Conservation (phyloP, 2,888 invertebrate species). For the Peribatodes rhomboidaria region DNA sequence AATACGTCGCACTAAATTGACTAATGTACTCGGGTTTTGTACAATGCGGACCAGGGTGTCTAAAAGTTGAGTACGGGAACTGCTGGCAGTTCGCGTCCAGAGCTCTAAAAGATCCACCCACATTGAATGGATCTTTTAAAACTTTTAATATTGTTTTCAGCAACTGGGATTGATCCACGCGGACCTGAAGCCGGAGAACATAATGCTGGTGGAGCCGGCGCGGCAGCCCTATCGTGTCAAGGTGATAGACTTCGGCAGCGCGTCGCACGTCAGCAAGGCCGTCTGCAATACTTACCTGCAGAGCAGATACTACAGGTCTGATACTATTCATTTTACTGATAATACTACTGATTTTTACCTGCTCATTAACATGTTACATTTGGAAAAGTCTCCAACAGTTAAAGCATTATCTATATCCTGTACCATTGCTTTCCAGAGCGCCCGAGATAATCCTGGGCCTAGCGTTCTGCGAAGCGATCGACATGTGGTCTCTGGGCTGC, state of each 20-base stretch:
- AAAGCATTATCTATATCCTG: too few species aligned
- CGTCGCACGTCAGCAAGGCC: constrained; percentile 99
- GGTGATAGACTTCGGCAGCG: constrained; percentile 99
- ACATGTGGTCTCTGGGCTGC: constrained; percentile 99
- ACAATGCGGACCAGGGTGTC: too few species aligned
- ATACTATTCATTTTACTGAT: too few species aligned
- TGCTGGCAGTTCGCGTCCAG: too few species aligned
- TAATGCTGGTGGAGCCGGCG: constrained; percentile 99
- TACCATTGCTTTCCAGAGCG: constrained; percentile 87
- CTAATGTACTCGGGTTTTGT: too few species aligned
- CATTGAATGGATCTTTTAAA: too few species aligned
- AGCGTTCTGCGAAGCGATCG: constrained; percentile 99
- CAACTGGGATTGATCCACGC: constrained; percentile 99
- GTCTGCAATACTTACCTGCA: constrained; percentile 99
- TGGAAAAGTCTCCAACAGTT: too few species aligned
- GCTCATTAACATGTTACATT: too few species aligned
- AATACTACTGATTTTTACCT: too few species aligned
- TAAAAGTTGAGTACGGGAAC: too few species aligned
- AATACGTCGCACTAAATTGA: too few species aligned
- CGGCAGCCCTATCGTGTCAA: constrained; percentile 99
- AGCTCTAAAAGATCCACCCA: too few species aligned
- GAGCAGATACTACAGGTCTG: constrained; percentile 95
- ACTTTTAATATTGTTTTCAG: constrained; percentile 85
- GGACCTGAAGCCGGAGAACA: constrained; percentile 99
- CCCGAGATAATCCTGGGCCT: constrained; percentile 99